Evolutionary conservation across 2,888 invertebrate genomes (phyloP), one percentile per base, ranked within the genome.

Genomic region (Acanthococcus lagerstroemiae): DNA sequence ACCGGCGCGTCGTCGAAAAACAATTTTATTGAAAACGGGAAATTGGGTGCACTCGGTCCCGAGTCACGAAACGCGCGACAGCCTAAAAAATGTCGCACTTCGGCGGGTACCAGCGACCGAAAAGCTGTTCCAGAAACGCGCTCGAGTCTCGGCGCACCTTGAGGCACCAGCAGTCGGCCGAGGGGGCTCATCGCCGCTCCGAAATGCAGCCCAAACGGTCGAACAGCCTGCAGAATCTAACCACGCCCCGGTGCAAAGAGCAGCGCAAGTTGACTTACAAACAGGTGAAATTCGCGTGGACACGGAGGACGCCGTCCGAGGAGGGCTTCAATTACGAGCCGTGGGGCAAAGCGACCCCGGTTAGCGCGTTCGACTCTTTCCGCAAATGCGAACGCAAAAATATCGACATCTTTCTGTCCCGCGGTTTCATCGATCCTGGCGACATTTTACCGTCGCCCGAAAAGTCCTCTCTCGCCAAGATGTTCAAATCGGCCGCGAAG

Each of bases 301-400:
- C 45, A 3, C 45, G 22, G 7, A 45, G 48, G 24, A 25, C 58
- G 4, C 22, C 17, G 25, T 46, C 46, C 6, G 44, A 46, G 25
- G 58, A 58, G 17, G 19, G 15, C 15, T 4, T 5, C n/a, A n/a
- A n/a, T n/a, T n/a, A n/a, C n/a, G n/a, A n/a, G n/a, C n/a, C n/a
- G n/a, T n/a, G n/a, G n/a, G n/a, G n/a, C n/a, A n/a, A n/a, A n/a
- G n/a, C n/a, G n/a, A n/a, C n/a, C n/a, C n/a, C n/a, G n/a, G n/a
- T n/a, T n/a, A n/a, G n/a, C n/a, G n/a, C n/a, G n/a, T n/a, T n/a
- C n/a, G n/a, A n/a, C n/a, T n/a, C n/a, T n/a, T n/a, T n/a, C n/a
- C n/a, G n/a, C n/a, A n/a, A n/a, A n/a, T n/a, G n/a, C n/a, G n/a
- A 58, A 46, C 46, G 46, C 6, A 58, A 58, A 58, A 25, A 24